Evolutionary conservation across 2,797 vertebrate species (phyloP), one percentile per base, ranked within the genome.

Genomic region (Gorsachius magnificus): DNA sequence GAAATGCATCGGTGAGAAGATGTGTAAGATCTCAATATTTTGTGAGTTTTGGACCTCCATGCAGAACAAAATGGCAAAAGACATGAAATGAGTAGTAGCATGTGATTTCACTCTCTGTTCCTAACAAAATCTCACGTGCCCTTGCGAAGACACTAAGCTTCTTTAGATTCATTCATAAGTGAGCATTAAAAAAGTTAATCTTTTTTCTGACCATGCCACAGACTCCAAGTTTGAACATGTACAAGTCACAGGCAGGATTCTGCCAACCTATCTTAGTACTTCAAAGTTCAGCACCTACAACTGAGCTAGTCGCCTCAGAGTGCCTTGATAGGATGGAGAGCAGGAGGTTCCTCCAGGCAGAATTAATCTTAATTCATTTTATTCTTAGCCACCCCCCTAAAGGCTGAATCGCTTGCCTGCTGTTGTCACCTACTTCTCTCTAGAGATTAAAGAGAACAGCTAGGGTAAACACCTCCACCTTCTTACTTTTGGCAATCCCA

Each of bases 1-100:
- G 33, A 56, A 81, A 45, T 16, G 7, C 0, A 0, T 4, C 4
- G 53, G 17, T 1, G 2, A 63, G 35, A 84, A 76, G 13, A 16
- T 5, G 9, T 54, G 63, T 31, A 58, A 83, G 19, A 14, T 16
- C 9, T 63, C 64, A 53, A 0, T 4, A 4, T 22, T 43, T 60
- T 48, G 28, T 7, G 17, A 2, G 2, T 3, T 36, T 13, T 61
- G 63, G 36, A 18, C 3, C 3, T 72, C 41, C 31, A 22, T 5
- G 14, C 2, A 56, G 69, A 82, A 38, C 3, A 10, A 0, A 28
- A 65, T 8, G 19, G 18, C 16, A 56, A 56, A 94, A 78, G 2
- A 9, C 7, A 9, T 24, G 13, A 68, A 80, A 43, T 14, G 31
- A 29, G 6, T 25, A 45, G 13, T 8, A 48, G 14, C 3, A 14